Conservation (phyloP, 2,113 vertebrate genomes). For the Apteryx mantelli region DNA sequence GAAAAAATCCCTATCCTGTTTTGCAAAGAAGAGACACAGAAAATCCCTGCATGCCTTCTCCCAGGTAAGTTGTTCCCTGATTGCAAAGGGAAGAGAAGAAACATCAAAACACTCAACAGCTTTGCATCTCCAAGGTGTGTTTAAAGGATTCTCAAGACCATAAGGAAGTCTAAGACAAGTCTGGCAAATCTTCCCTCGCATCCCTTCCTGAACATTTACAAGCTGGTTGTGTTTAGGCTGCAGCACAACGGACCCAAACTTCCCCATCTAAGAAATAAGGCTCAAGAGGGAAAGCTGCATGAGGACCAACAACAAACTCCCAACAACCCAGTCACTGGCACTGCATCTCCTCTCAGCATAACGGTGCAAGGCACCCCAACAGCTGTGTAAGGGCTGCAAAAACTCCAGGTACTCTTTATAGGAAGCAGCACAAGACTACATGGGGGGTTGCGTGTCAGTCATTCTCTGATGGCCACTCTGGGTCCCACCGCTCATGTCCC, state of each 20-base stretch:
- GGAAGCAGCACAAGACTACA: background rate
- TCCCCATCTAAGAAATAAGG: background rate
- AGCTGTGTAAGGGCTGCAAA: background rate
- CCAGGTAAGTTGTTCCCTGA: background rate
- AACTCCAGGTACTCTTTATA: background rate
- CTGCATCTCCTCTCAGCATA: fast-evolving
- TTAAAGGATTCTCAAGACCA: background rate
- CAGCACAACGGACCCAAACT: background rate
- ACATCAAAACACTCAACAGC: background rate
- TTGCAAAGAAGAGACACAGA: background rate
- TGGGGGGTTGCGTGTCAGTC: background rate
- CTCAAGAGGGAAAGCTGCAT: background rate
- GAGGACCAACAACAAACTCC: background rate
- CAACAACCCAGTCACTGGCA: background rate
- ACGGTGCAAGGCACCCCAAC: background rate
- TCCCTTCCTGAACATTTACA: background rate
- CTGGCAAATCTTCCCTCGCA: background rate
- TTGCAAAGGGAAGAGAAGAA: background rate
- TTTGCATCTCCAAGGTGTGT: background rate
- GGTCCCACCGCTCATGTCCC: background rate
- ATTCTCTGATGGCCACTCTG: background rate
- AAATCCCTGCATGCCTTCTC: background rate
- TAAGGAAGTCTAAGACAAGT: background rate
- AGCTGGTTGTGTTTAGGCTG: background rate
- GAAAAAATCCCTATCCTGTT: background rate